A percentile compares a stretch with the other conserved stretches of the same genome.
Evolutionary conservation across 37 sponge, comb jelly and placozoan genomes (phyloP).

Genomic region (Cliona cf. orientalis): DNA sequence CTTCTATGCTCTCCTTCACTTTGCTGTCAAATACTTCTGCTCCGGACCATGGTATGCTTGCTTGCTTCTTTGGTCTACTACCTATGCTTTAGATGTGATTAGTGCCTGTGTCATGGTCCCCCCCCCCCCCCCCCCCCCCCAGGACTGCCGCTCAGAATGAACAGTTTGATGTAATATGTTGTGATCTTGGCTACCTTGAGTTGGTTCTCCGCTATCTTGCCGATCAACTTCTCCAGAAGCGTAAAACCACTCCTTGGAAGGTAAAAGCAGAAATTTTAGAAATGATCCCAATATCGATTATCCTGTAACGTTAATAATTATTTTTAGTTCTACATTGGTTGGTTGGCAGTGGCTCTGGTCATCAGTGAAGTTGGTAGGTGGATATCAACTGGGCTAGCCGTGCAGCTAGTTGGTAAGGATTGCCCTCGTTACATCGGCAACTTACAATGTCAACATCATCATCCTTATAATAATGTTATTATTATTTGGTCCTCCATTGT

Average conservation of each 20-base stretch:
- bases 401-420: slow-evolving; percentile 22
- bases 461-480: not conserved
- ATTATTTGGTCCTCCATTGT: not conserved
- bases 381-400: slow-evolving; percentile 26
- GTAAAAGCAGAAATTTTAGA: not conserved
- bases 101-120: too few species aligned
- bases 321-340: slow-evolving; percentile 29
- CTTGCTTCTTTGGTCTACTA: not conserved
- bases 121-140: too few species aligned
- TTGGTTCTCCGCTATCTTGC: not conserved
- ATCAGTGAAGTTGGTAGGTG: slow-evolving; percentile 12
- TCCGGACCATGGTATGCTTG: not conserved
- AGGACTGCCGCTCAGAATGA: not conserved
- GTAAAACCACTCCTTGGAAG: slow-evolving; percentile 22
- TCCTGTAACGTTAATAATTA: not conserved
- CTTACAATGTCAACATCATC: not conserved
- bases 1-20: not conserved
- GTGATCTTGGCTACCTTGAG: not conserved
- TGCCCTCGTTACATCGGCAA: too few species aligned
- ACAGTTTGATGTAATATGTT: not conserved
- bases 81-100: not conserved
- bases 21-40: not conserved
- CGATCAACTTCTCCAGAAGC: not conserved
- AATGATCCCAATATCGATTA: not conserved
- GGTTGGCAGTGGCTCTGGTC: slow-evolving; percentile 4